These are phyloP conservation scores for Ophion slaviceki DNA, from an alignment of 2,888 invertebrate genomes.

Conservation along the genomic window DNA sequence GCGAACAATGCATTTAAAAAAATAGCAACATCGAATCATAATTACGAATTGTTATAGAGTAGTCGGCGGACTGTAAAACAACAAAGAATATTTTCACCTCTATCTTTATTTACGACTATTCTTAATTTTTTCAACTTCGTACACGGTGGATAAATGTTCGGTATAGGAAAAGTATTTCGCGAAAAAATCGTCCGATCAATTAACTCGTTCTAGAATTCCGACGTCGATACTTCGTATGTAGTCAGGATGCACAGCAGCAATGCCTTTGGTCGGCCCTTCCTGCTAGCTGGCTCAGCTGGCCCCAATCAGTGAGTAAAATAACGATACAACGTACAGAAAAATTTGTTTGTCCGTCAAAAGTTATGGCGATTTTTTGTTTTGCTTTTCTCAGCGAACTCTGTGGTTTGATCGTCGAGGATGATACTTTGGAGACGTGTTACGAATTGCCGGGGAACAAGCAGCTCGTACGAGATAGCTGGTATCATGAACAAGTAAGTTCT, in stretches of 20 bases:
- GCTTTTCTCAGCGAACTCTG: constrained; percentile 78
- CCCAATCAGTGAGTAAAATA: constrained; percentile 85
- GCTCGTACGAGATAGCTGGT: constrained; percentile 89
- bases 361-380: constrained; percentile 45
- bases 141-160: background rate
- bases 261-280: constrained; percentile 84
- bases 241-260: constrained; percentile 85
- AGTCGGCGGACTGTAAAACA: background rate
- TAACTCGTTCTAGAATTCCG: constrained; percentile 85
- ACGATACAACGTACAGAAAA: background rate
- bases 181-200: background rate
- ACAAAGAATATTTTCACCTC: too few species aligned
- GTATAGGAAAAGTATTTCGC: background rate
- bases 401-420: constrained; percentile 84
- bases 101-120: background rate
- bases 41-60: background rate
- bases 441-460: constrained; percentile 88
- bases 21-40: background rate
- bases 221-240: constrained; percentile 87
- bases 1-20: background rate
- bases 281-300: constrained; percentile 88
- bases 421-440: constrained; percentile 85
- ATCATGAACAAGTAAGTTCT: constrained; percentile 86
- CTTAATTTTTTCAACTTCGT: background rate
- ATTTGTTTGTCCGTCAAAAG: background rate